A percentile compares a stretch with the other conserved stretches of the same genome.
phyloP scores from a whole-genome alignment of 2,888 invertebrate species.

The Sepiola atlantica region DNA sequence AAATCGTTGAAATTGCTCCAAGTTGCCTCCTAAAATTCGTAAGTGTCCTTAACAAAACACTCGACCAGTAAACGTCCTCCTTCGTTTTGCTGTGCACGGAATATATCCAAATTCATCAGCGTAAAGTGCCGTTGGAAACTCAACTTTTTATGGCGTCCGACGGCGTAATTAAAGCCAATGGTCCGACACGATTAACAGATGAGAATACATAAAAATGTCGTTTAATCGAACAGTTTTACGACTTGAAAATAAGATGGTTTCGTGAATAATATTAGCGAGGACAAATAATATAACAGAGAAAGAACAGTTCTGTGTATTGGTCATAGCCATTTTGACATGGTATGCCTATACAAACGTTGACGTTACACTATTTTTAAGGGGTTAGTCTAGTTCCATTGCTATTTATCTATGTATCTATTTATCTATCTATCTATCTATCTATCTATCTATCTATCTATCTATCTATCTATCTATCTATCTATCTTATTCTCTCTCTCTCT shows the following conservation, averaged over 20 bases:
- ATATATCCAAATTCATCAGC: not conserved
- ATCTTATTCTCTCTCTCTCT: too few species aligned
- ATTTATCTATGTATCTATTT: too few species aligned
- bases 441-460: too few species aligned
- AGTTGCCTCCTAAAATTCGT: not conserved
- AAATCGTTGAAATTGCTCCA: not conserved
- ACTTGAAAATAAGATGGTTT: not conserved
- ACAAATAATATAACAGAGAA: not conserved
- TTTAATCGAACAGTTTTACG: not conserved
- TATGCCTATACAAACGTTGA: too few species aligned
- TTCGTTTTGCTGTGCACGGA: not conserved
- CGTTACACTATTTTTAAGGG: too few species aligned
- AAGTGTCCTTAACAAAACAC: not conserved
- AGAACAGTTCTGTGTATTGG: not conserved
- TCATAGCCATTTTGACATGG: too few species aligned
- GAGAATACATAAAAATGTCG: not conserved
- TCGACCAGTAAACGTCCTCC: not conserved
- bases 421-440: too few species aligned
- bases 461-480: too few species aligned
- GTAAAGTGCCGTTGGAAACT: not conserved
- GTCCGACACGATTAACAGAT: conserved; percentile 32
- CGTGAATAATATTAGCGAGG: conserved; percentile 4
- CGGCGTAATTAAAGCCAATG: not conserved
- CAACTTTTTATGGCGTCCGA: not conserved
- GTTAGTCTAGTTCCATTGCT: not conserved